Base-by-base conservation (phyloP, 1,140 invertebrate genomes). In the Leptopilina boulardi region DNA sequence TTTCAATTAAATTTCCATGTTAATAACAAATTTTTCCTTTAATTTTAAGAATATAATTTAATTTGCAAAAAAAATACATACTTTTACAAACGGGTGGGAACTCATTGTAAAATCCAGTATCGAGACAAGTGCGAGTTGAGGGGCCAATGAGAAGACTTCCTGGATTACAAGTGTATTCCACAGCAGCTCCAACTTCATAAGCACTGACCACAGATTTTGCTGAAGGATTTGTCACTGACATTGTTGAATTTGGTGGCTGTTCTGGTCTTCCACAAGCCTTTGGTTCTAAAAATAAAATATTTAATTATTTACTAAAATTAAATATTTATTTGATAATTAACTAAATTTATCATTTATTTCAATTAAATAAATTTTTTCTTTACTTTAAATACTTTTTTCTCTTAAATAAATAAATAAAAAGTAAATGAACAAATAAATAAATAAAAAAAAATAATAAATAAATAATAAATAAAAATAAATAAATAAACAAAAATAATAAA, bases 81-180 rank as follows among this genome's bases (percentile, higher is more conserved):
- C 97, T 94, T 94, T 97, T 97, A 89, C 97, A 98, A 42, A 97
- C 96, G 3, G 97, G 97, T 30, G 97, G 96, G 86, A 97, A 98
- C 89, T 98, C 97, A 82, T 97, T 97, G 87, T 98, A 98, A 91
- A 98, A 98, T 78, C 97, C 97, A 13, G 96, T 98, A 75, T 97
- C 95, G 9, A 98, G 91, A 84, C 97, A 98, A 19, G 95, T 96
- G 83, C 97, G 92, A 8, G 93, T 93, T 0, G 94, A 93, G 0
- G 97, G 97, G 4, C 97, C 97, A 26, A 98, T 95, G 0, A 98
- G 91, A 26, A 98, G 91, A 85, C 97, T 96, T 5, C 97, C 97
- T 23, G 94, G 93, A 86, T 97, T 96, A 84, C 97, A 98, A 56
- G 93, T 92, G 90, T 98, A 98, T 82, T 97, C 95, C 23, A 98